These are phyloP conservation scores for Antheraea assamensis DNA, from an alignment of 2,888 invertebrate genomes.

Conservation along the genomic window DNA sequence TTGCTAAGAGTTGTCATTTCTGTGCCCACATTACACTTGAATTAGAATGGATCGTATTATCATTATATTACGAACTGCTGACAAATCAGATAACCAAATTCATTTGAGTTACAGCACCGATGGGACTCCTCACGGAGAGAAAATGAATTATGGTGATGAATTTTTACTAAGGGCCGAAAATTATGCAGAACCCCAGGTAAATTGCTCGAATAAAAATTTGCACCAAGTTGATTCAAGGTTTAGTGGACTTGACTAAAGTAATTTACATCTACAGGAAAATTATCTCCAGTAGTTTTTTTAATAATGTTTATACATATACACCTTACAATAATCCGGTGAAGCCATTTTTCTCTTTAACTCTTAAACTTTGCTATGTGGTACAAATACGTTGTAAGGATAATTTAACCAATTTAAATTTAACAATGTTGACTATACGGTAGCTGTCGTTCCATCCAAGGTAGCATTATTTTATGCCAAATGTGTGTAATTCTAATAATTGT, in stretches of 20 bases:
- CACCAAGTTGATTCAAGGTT: background rate
- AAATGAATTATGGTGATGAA: slow-evolving; percentile 74
- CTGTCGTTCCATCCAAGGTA: no score
- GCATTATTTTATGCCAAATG: no score
- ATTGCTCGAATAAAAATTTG: background rate
- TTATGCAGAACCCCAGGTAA: slow-evolving; percentile 68
- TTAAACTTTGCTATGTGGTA: background rate
- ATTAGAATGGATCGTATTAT: background rate
- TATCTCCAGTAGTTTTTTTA: background rate
- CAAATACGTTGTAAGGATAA: background rate
- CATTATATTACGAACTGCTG: background rate
- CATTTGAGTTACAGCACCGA: slow-evolving; percentile 49
- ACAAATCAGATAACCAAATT: slow-evolving; percentile 13
- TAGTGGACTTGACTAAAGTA: background rate
- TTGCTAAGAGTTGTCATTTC: background rate
- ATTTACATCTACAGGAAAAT: background rate
- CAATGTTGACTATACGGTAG: no score
- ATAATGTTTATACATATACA: background rate
- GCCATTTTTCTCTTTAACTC: no score
- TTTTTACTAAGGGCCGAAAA: slow-evolving; percentile 70
- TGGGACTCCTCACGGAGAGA: slow-evolving; percentile 53
- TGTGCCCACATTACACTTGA: background rate
- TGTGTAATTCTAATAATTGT: no score
- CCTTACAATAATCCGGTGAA: background rate
- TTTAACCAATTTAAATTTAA: no score